Conservation (phyloP, 2,888 invertebrate species). For the Venusia cambrica region DNA sequence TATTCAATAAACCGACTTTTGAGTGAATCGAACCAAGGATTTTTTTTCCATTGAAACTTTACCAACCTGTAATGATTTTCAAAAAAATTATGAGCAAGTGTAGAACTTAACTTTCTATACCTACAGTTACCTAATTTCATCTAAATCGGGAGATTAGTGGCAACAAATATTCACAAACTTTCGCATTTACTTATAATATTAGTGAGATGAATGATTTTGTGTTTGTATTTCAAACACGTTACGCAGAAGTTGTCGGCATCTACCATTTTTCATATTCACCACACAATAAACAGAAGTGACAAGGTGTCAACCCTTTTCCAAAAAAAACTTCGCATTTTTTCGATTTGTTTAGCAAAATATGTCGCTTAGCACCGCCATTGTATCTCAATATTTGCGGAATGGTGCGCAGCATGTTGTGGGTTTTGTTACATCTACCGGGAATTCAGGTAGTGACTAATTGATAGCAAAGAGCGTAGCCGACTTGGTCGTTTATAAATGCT, state of each 20-base stretch:
- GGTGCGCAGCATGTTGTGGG: conserved; percentile 48
- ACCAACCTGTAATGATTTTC: too few species aligned
- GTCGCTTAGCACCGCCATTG: conserved; percentile 48
- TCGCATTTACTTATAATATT: too few species aligned
- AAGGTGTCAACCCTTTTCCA: conserved; percentile 43
- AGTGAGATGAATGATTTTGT: too few species aligned
- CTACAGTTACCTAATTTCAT: too few species aligned
- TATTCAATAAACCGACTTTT: too few species aligned
- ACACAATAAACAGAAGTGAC: conserved; percentile 33
- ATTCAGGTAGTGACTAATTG: conserved; percentile 14
- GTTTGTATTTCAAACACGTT: conserved; percentile 22
- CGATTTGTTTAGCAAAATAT: conserved; percentile 48
- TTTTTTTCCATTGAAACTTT: too few species aligned
- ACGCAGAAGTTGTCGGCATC: conserved; percentile 29
- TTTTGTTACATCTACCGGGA: conserved; percentile 12
- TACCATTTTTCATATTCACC: conserved; percentile 31
- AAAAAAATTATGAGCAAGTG: too few species aligned
- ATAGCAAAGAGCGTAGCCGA: conserved; percentile 1
- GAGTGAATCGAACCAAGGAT: too few species aligned
- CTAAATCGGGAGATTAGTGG: too few species aligned
- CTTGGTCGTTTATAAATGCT: conserved; percentile 2
- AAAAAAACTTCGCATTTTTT: conserved; percentile 40
- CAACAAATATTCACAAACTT: too few species aligned
- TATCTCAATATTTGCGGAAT: conserved; percentile 56
- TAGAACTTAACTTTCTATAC: too few species aligned